Evolutionary conservation across 1,140 invertebrate genomes (phyloP), one percentile per base, ranked within the genome.

Genomic region (Tetraneura akinire): DNA sequence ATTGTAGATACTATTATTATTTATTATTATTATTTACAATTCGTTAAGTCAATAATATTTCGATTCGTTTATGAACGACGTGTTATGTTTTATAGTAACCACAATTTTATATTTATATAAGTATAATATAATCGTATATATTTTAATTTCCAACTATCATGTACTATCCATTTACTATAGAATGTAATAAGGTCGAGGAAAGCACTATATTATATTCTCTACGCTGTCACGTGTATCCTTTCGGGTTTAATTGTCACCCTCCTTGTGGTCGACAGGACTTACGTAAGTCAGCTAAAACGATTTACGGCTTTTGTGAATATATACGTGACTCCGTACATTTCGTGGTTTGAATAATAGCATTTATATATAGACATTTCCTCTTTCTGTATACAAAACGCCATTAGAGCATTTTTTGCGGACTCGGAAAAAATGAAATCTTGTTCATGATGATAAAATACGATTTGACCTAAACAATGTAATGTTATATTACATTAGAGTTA

Each of bases 291-390:
- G 49, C 70, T 26, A 32, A 73, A 73, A 73, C 70, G 70, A 73
- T 73, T 73, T 73, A 73, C 70, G 70, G 70, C 47, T 73, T 73
- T 73, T n/a, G 47, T 3, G 29, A 73, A 73, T 73, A 73, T 73
- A 32, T 73, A 73, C 70, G 70, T 53, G 70, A 73, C 47, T 53
- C 18, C 26, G 26, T 47, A 73, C 49, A 53, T 53, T 51, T 53
- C 29, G 70, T 51, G 49, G 70, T 73, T 53, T 73, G 47, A 73
- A 73, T 73, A 73, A 73, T 73, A 53, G 70, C 26, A 21, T 73
- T 53, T 73, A 51, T 53, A 51, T 53, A 73, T n/a, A 53, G 49
- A 53, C 49, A 21, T 71, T 71, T 51, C 37, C 37, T 14, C 32
- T 37, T 42, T 42, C 18, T 37, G 60, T 62, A 64, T 4, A 62